Conservation (phyloP, 2,113 vertebrate species). For the Poeciliopsis prolifica region DNA sequence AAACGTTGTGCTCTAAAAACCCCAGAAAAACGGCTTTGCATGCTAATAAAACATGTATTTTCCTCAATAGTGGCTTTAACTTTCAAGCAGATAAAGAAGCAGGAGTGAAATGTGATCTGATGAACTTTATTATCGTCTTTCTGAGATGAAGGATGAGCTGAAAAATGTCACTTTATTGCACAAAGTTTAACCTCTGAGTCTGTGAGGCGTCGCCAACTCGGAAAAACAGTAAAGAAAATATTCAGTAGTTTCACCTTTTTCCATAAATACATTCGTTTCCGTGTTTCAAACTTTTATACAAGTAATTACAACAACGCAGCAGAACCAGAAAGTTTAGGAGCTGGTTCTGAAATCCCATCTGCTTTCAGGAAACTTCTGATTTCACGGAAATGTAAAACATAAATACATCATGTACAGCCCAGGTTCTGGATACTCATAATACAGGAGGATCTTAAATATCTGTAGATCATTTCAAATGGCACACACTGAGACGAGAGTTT, state of each 20-base stretch:
- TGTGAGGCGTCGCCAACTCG: conserved; percentile 32
- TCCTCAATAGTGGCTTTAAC: not conserved
- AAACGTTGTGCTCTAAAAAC: too few species aligned
- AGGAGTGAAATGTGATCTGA: not conserved
- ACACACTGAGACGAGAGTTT: not conserved
- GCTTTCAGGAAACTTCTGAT: conserved; percentile 8
- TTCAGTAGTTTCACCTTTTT: conserved; percentile 60
- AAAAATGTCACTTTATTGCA: conserved; percentile 66
- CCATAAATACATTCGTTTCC: conserved; percentile 70
- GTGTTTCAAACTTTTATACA: conserved; percentile 65
- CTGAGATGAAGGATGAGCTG: conserved; percentile 15
- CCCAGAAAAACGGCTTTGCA: too few species aligned
- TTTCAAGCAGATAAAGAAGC: not conserved
- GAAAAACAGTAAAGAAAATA: conserved; percentile 77
- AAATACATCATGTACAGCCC: conserved; percentile 27
- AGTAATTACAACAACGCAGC: conserved; percentile 24
- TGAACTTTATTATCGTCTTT: conserved; percentile 68
- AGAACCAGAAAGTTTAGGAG: conserved; percentile 11
- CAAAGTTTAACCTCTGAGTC: conserved; percentile 38
- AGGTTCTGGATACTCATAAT: conserved; percentile 34
- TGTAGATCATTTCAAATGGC: conserved; percentile 10
- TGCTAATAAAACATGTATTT: too few species aligned
- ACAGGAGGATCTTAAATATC: conserved; percentile 34
- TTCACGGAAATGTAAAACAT: conserved; percentile 42
- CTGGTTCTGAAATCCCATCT: not conserved